phyloP scores from a whole-genome alignment of 2,113 vertebrate species.

The Sorex fumeus region DNA sequence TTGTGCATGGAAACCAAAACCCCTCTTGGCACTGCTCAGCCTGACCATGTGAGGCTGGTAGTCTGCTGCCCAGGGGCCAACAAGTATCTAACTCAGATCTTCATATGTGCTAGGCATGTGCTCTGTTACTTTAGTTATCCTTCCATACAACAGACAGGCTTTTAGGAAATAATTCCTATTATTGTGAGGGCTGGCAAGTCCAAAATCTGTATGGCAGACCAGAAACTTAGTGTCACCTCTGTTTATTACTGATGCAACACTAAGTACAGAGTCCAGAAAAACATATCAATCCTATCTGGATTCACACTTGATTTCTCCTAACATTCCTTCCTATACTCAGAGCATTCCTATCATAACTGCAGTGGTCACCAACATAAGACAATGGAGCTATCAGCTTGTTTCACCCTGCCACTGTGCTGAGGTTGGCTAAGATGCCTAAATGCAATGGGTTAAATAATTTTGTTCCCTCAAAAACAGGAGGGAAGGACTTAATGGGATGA shows the following conservation, averaged over 20 bases:
- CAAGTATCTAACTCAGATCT: too few relatives aligned
- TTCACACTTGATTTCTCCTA: background rate
- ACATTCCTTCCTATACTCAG: conserved; percentile 19
- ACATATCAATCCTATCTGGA: background rate
- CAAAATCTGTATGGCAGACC: background rate
- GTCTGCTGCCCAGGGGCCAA: too few relatives aligned
- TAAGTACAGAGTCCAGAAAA: background rate
- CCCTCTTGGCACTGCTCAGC: too few relatives aligned
- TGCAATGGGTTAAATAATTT: conserved; percentile 84
- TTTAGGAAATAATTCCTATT: too few relatives aligned
- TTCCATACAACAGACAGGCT: too few relatives aligned
- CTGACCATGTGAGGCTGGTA: too few relatives aligned
- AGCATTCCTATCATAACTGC: conserved; percentile 1
- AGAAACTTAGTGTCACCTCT: too few relatives aligned
- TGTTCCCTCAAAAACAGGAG: conserved; percentile 76
- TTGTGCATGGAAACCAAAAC: too few relatives aligned
- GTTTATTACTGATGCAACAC: too few relatives aligned
- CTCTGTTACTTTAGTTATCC: too few relatives aligned
- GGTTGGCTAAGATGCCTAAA: conserved; percentile 79
- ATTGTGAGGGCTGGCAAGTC: background rate
- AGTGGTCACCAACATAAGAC: background rate
- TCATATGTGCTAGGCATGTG: too few relatives aligned
- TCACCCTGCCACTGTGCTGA: conserved; percentile 71
- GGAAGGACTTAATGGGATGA: conserved; percentile 70
- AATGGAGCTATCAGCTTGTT: conserved; percentile 57